Evolutionary conservation across 92 coral and sea anemone species (phyloP), one percentile per base, ranked within the genome.

Genomic region (Plumapathes pennacea): DNA sequence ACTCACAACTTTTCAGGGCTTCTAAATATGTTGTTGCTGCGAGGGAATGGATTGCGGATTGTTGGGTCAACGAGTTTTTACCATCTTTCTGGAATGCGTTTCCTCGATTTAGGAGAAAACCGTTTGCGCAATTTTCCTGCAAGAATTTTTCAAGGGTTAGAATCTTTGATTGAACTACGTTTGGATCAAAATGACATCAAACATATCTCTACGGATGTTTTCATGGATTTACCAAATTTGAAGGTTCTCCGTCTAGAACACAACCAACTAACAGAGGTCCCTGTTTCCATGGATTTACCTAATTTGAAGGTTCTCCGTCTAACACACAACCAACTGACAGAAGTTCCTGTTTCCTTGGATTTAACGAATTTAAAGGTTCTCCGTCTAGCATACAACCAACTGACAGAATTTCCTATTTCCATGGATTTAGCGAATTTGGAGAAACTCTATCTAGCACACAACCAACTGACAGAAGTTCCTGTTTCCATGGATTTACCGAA

Each of bases 171-270:
- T 0, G 46, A 65, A 15, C 21, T 85, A 19, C 60, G 60, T 12
- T 59, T 85, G 8, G 33, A 74, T 4, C 24, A 75, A 29, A 85
- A 88, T 62, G 70, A 68, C 20, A 58, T 88, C 24, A 38, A 17
- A 12, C 19, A 1, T 13, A 37, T 84, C 14, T 62, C 43, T 17
- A 15, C 60, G 11, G 66, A 42, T 3, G 22, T 69, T 39, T 55
- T 85, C 48, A 23, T 21, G 32, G 9, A 37, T 4, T 47, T n/a
- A n/a, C n/a, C n/a, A n/a, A n/a, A n/a, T n/a, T n/a, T n/a, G n/a
- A n/a, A n/a, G n/a, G n/a, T n/a, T n/a, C n/a, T n/a, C n/a, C n/a
- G n/a, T n/a, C n/a, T n/a, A n/a, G n/a, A n/a, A n/a, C n/a, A n/a
- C n/a, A n/a, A n/a, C n/a, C n/a, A n/a, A n/a, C n/a, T 88, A 1